Percentiles rank a stretch among this genome's conserved stretches.
Evolutionary conservation across 1,140 invertebrate genomes (phyloP).

Genomic region (Drosophila busckii): DNA sequence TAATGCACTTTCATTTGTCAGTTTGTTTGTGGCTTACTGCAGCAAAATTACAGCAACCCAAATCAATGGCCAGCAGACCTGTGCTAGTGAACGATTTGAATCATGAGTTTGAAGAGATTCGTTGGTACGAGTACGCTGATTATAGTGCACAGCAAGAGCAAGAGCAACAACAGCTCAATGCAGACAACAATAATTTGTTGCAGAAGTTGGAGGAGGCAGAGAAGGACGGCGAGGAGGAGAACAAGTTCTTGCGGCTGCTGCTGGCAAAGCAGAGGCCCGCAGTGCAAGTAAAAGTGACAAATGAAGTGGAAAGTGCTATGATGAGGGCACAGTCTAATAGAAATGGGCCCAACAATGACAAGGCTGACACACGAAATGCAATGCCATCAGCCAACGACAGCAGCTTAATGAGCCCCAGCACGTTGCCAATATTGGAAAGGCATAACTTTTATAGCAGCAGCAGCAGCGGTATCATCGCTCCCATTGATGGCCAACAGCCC

Average conservation of each 20-base stretch:
- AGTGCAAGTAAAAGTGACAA: slow-evolving; percentile 75
- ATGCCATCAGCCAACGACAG: slow-evolving; percentile 18
- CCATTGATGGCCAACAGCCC: too few species aligned
- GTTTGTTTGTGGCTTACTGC: slow-evolving; percentile 67
- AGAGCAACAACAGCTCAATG: too few species aligned
- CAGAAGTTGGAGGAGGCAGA: slow-evolving; percentile 1
- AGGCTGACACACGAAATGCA: slow-evolving; percentile 48
- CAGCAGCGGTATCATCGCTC: background rate
- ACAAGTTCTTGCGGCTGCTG: too few species aligned
- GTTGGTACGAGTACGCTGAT: slow-evolving; percentile 39
- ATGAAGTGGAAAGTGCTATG: slow-evolving; percentile 71
- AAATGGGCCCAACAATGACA: slow-evolving; percentile 27
- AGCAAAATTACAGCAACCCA: slow-evolving; percentile 34
- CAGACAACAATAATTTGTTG: slow-evolving; percentile 66
- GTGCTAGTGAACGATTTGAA: too few species aligned
- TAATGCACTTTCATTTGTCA: slow-evolving; percentile 67
- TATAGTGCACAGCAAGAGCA: slow-evolving; percentile 38
- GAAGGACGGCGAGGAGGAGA: background rate
- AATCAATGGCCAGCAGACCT: slow-evolving; percentile 14
- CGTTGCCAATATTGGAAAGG: slow-evolving; percentile 49
- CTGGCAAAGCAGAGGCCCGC: slow-evolving; percentile 40
- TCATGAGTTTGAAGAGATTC: slow-evolving; percentile 1
- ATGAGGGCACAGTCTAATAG: slow-evolving; percentile 22
- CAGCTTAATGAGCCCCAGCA: slow-evolving; percentile 28
- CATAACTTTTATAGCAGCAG: slow-evolving; percentile 19